phyloP scores from a whole-genome alignment of 2,797 vertebrate genomes.

The Peromyscus nudipes region DNA sequence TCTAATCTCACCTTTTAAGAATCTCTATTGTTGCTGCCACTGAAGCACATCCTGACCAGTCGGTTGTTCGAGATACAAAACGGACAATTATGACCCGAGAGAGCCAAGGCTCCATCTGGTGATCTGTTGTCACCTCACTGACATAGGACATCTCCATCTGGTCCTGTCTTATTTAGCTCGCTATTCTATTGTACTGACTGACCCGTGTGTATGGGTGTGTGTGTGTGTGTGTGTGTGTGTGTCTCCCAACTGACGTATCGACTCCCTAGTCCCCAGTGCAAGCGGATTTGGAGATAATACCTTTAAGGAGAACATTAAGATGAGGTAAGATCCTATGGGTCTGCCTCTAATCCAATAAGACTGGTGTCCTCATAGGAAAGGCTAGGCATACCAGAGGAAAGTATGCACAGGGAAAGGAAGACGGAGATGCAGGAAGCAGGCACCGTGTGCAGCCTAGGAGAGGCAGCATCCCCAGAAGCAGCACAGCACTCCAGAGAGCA shows the following conservation, averaged over 20 bases:
- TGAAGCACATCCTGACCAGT: background rate
- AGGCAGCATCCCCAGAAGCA: background rate
- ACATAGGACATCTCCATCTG: slow-evolving; percentile 71
- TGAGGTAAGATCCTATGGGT: background rate
- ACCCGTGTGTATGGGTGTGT: background rate
- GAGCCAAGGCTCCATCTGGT: background rate
- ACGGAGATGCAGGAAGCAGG: background rate
- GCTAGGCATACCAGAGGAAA: background rate
- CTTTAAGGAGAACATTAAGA: background rate
- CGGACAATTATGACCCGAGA: background rate
- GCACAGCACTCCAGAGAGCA: background rate
- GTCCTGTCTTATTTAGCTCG: slow-evolving; percentile 68
- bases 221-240: background rate
- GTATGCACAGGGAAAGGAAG: background rate
- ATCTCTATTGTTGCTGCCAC: background rate
- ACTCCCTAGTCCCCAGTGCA: background rate
- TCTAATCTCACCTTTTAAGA: background rate
- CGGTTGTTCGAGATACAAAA: background rate
- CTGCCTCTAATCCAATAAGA: background rate
- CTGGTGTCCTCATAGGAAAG: background rate
- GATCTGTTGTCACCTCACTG: slow-evolving; percentile 64
- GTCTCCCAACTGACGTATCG: background rate
- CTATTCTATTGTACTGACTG: background rate
- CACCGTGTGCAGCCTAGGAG: background rate
- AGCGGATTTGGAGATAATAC: background rate